phyloP scores from a whole-genome alignment of 2,888 invertebrate species.

The Pachycephus smyrnensis region DNA sequence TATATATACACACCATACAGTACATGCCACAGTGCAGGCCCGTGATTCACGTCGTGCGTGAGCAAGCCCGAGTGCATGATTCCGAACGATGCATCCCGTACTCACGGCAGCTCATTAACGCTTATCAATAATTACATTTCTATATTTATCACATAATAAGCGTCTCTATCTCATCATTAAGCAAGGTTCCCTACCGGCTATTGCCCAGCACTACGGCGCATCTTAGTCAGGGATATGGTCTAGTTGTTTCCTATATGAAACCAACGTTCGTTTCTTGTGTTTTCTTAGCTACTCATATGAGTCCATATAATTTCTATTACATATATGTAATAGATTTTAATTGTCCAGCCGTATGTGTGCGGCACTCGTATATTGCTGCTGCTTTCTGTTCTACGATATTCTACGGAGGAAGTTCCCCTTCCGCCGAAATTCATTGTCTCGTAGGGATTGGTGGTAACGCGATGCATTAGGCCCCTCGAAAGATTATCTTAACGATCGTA shows the following conservation, averaged over 20 bases:
- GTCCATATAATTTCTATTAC: not conserved
- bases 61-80: conserved; percentile 56
- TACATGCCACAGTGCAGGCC: not conserved
- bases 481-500: conserved; percentile 6
- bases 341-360: not conserved
- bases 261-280: not conserved
- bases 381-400: not conserved
- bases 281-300: not conserved
- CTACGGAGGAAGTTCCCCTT: not conserved
- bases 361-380: not conserved
- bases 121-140: conserved; percentile 65
- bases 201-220: conserved; percentile 32
- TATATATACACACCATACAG: not conserved
- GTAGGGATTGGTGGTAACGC: not conserved
- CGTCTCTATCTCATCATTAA: conserved; percentile 59
- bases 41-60: conserved; percentile 50
- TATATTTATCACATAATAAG: conserved; percentile 63
- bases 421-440: conserved; percentile 7
- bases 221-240: conserved; percentile 47
- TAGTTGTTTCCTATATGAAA: conserved; percentile 35
- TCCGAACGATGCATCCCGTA: conserved; percentile 48
- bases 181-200: conserved; percentile 30
- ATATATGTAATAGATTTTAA: not conserved
- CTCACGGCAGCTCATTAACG: conserved; percentile 55
- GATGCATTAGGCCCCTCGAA: conserved; percentile 2